Base-by-base conservation (phyloP, 2,797 vertebrate genomes). In the Paramormyrops hopkinsi region DNA sequence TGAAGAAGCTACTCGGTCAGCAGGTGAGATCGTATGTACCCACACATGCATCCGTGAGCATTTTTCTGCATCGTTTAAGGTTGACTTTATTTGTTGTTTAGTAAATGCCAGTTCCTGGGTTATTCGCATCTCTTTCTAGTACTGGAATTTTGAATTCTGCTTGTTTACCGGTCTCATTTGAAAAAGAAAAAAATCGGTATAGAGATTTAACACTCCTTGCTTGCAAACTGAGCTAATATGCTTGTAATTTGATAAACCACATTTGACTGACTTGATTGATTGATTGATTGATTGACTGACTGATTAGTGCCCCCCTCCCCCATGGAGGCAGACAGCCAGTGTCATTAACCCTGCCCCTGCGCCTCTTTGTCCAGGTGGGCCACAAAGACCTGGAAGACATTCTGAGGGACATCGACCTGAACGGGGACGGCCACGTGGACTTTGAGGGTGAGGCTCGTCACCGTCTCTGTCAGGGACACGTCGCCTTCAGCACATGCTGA, bases 341-440 rank as follows among this genome's bases (percentile, higher is more conserved):
- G 11, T 41, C 14, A 12, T 65, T 46, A 62, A 62, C 22, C 22
- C 8, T n/a, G 17, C 3, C 4, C 53, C 53, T 46, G 46, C 86
- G 3, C 90, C 86, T 50, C 88, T 73, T 84, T 33, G 44, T 50
- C 48, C 88, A 97, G 96, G 97, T 99, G 89, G 98, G 98, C 88
- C 98, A 99, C 93, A 96, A 98, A 93, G 98, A 99, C 86, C 97
- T 99, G 88, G 98, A 99, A 91, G 98, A 99, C 91, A 99, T 99
- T 91, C 96, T 99, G 89, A 95, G 97, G 88, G 98, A 99, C 12
- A 99, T 99, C 88, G 98, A 99, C 93, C 96, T 99, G 89, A 99
- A 99, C 0, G 98, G 98, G 90, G 98, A 99, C 1, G 98, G 98
- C 65, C 97, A 97, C 2, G 98, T 99, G 46, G 98, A 99, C 94